These are phyloP conservation scores for Himalopsyche anomala DNA, from an alignment of 2,888 invertebrate species.

Conservation along the genomic window DNA sequence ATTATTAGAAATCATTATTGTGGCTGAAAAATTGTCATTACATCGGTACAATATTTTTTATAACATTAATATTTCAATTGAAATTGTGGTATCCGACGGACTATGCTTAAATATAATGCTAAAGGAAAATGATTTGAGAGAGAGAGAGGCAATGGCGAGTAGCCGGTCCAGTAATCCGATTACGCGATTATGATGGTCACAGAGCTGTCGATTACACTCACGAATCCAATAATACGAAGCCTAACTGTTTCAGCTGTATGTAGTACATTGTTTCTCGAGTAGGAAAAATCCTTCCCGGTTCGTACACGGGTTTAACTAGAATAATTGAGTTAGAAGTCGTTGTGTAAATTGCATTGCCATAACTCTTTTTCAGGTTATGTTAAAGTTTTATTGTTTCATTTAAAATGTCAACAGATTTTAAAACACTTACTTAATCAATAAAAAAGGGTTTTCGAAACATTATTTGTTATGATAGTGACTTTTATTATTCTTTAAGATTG, in stretches of 20 bases:
- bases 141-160: conserved; percentile 4
- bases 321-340: conserved; percentile 2
- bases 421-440: too few relatives aligned
- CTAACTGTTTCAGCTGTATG: conserved; percentile 10
- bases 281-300: background rate
- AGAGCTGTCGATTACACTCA: conserved; percentile 59
- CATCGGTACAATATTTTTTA: too few relatives aligned
- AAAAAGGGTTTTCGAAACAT: too few relatives aligned
- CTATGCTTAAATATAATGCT: too few relatives aligned
- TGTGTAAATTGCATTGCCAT: background rate
- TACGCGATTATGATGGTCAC: conserved; percentile 56
- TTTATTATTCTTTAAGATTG: too few relatives aligned
- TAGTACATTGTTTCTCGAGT: conserved; percentile 28
- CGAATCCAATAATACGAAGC: conserved; percentile 47
- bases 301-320: background rate
- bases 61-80: too few relatives aligned
- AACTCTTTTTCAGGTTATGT: background rate
- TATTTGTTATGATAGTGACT: too few relatives aligned
- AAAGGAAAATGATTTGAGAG: conserved; percentile 11
- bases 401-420: too few relatives aligned
- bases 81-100: too few relatives aligned
- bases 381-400: too few relatives aligned
- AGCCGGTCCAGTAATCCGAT: conserved; percentile 54
- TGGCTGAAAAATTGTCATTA: too few relatives aligned
- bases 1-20: too few relatives aligned